Base-by-base conservation (phyloP, 2,113 vertebrate species). In the Sisor rabdophorus region DNA sequence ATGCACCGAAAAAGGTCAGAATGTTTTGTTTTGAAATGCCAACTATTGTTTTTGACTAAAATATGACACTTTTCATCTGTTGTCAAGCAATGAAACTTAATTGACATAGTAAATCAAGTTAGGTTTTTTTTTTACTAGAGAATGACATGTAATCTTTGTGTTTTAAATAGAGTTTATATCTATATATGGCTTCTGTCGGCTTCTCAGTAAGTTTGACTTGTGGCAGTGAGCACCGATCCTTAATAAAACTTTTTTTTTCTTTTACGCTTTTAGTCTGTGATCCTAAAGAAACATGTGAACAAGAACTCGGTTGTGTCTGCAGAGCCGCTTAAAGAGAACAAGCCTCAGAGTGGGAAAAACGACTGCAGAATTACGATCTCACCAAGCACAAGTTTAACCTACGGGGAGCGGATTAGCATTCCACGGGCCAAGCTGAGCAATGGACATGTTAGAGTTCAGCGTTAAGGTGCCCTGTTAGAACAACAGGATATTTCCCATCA, bases 241-340 rank as follows among this genome's bases (percentile, higher is more conserved):
- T 53, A 61, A 70, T 22, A 54, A 68, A 79, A n/a, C 16, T 19
- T 32, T 28, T 69, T 50, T 11, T 54, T 15, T 55, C 32, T 82
- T 5, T 56, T 26, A 56, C 22, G 11, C 70, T 16, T 24, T 26
- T 40, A 93, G 92, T 90, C 90, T 0, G 91, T 93, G 80, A 91
- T 92, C 78, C 84, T 93, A 30, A 91, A 93, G 86, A 93, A 93
- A 77, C 91, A 93, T 2, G 83, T 92, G 19, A 93, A 91, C 85
- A 92, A 89, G 84, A 91, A 89, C 82, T 88, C 91, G 0, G 91
- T 93, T 79, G 89, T 92, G 36, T 92, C 93, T 83, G 90, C 91
- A 91, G 92, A 93, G 80, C 90, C 91, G 13, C 91, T 89, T 58
- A 92, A 90, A 82, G 92, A 93, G 83, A 91, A 90, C 84, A 91